These are phyloP conservation scores for Nasonia vitripennis DNA, from an alignment of 1,140 invertebrate genomes.

Conservation along the genomic window DNA sequence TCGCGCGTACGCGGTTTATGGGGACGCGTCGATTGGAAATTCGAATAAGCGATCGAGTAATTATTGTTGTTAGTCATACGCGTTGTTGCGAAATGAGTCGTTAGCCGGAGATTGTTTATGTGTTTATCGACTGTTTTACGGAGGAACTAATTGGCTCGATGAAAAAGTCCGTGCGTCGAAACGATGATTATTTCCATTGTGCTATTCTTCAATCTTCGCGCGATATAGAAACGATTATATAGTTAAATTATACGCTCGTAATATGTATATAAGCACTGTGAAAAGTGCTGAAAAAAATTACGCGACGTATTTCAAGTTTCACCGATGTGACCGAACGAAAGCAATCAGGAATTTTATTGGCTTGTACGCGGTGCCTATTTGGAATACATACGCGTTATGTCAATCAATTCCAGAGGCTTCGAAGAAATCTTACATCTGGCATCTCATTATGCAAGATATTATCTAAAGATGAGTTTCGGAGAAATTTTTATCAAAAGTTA, in stretches of 20 bases:
- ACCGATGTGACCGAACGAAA: background rate
- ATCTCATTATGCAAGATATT: slow-evolving; percentile 23
- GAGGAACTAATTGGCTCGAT: background rate
- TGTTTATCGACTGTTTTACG: background rate
- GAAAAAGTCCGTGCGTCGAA: background rate
- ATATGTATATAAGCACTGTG: too few relatives aligned
- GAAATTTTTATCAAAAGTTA: slow-evolving; percentile 22
- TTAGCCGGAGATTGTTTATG: background rate
- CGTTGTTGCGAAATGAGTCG: background rate
- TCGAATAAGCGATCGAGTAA: background rate
- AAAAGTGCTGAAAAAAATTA: too few relatives aligned
- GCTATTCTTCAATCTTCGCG: too few relatives aligned
- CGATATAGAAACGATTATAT: too few relatives aligned
- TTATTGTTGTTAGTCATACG: background rate
- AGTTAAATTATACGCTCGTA: too few relatives aligned
- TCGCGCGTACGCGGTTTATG: too few relatives aligned
- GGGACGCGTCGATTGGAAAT: background rate
- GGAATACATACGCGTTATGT: background rate
- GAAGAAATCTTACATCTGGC: background rate
- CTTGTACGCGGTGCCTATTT: background rate
- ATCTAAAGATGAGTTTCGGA: slow-evolving; percentile 24
- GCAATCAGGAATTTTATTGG: background rate
- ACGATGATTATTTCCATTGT: background rate
- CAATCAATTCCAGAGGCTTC: background rate
- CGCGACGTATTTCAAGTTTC: background rate